Base-by-base conservation (phyloP, 35 echinoderm and acorn worm species). In the Lytechinus pictus region DNA sequence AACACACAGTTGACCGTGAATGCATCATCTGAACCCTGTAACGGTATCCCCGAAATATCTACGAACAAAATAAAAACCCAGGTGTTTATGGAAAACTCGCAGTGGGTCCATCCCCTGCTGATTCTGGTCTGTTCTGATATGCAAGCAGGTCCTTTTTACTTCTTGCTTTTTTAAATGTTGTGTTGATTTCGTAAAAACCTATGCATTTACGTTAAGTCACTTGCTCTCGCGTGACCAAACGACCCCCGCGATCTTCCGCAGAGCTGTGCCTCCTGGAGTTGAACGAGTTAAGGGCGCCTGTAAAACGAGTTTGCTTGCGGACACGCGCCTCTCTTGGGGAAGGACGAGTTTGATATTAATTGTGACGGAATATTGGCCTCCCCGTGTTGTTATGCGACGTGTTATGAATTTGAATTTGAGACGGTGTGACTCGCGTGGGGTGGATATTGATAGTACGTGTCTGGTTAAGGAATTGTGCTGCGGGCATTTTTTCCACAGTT, bases 91-190 rank as follows among this genome's bases (percentile, higher is more conserved):
- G 24, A 90, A 33, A 33, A 54, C 88, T 44, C 88, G 88, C 29
- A 44, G 88, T 90, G 52, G 88, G 88, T 90, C 88, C 5, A 44
- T 90, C 88, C 88, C 88, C 88, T 33, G 88, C 88, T 90, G 88
- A 3, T 79, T 19, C 19, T 79, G 16, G 66, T 79, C 6, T 14
- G 66, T 79, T 24, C n/a, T 79, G 66, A 79, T 79, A 79, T 79
- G 66, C 66, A 79, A 24, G 66, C 21, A 79, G 66, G 16, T 24
- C 19, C 4, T 79, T n/a, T 24, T 79, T 4, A 79, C 33, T 79
- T 79, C 19, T 72, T 72, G 61, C 61, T 8, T 4, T 24, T 79
- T n/a, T 1, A 44, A 44, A 44, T 79, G 66, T 79, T 79, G 16
- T 79, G 66, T 79, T 24, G 19, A 79, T 79, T 79, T 79, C 66